These are phyloP conservation scores for Lasioglossum malachurum DNA, from an alignment of 2,888 invertebrate genomes.

Conservation along the genomic window DNA sequence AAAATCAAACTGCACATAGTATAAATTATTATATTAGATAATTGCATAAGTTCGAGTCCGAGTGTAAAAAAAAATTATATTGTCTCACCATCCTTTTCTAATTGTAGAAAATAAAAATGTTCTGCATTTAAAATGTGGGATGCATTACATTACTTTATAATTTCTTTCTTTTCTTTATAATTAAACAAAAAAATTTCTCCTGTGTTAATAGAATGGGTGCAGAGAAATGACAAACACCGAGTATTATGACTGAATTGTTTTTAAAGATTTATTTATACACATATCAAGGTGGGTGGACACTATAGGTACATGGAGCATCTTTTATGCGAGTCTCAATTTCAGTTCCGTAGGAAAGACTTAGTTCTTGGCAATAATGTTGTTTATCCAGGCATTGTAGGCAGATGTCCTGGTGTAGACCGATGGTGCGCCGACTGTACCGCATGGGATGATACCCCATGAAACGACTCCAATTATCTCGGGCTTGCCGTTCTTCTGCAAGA, in stretches of 20 bases:
- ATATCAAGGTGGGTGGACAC: neutral
- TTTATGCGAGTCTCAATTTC: neutral
- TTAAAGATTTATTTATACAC: neutral
- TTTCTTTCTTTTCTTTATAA: too few relatives aligned
- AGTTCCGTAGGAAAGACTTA: constrained; percentile 19
- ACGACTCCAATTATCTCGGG: constrained; percentile 79
- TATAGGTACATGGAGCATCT: neutral
- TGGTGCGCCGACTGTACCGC: constrained; percentile 79
- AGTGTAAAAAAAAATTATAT: too few relatives aligned
- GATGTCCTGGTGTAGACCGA: constrained; percentile 83
- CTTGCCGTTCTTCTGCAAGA: constrained; percentile 58
- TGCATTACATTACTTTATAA: too few relatives aligned
- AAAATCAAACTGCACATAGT: neutral
- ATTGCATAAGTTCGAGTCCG: too few relatives aligned
- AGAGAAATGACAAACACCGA: neutral
- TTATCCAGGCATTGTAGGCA: constrained; percentile 79
- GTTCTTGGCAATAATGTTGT: constrained; percentile 60
- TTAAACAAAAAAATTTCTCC: neutral
- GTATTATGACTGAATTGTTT: neutral
- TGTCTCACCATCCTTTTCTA: too few relatives aligned
- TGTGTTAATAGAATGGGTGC: neutral
- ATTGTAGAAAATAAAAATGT: too few relatives aligned
- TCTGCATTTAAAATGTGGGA: too few relatives aligned
- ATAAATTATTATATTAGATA: too few relatives aligned
- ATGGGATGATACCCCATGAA: constrained; percentile 83